Evolutionary conservation across 2,888 invertebrate species (phyloP).

Genomic region (Helleia helle): DNA sequence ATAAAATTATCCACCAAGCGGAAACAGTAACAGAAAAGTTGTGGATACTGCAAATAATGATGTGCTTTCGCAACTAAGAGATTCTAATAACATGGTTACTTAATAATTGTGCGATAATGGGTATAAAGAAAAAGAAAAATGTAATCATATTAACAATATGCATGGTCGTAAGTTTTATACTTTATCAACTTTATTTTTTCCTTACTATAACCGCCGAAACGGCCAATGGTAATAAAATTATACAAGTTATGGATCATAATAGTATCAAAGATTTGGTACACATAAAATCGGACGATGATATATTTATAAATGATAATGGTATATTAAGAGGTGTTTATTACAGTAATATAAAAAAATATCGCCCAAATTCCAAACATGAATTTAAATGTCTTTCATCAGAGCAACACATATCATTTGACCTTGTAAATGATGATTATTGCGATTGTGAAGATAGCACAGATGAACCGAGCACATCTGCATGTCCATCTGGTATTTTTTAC

Average conservation of each 20-base stretch:
- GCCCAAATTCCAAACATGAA: conserved; percentile 43
- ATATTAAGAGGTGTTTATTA: conserved; percentile 52
- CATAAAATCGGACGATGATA: conserved; percentile 47
- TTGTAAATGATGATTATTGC: conserved; percentile 88
- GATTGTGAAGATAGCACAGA: conserved; percentile 87
- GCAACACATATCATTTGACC: conserved; percentile 45
- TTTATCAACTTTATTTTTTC: conserved; percentile 63
- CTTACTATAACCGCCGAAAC: conserved; percentile 45
- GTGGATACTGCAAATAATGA: no score
- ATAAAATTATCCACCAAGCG: no score
- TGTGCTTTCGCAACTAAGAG: no score
- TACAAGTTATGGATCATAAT: conserved; percentile 38
- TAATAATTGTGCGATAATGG: no score
- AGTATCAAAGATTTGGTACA: conserved; percentile 33
- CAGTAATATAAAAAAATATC: conserved; percentile 44
- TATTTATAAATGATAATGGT: conserved; percentile 52
- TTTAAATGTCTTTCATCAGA: conserved; percentile 58
- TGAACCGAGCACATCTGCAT: conserved; percentile 92
- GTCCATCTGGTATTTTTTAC: conserved; percentile 86
- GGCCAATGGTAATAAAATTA: conserved; percentile 30
- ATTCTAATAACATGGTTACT: no score
- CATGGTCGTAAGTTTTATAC: conserved; percentile 45
- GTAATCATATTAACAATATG: conserved; percentile 45
- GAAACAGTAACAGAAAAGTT: no score
- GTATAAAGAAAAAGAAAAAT: conserved; percentile 55